These are phyloP conservation scores for Centropyge bicolor DNA, from an alignment of 2,797 vertebrate species.

Conservation along the genomic window DNA sequence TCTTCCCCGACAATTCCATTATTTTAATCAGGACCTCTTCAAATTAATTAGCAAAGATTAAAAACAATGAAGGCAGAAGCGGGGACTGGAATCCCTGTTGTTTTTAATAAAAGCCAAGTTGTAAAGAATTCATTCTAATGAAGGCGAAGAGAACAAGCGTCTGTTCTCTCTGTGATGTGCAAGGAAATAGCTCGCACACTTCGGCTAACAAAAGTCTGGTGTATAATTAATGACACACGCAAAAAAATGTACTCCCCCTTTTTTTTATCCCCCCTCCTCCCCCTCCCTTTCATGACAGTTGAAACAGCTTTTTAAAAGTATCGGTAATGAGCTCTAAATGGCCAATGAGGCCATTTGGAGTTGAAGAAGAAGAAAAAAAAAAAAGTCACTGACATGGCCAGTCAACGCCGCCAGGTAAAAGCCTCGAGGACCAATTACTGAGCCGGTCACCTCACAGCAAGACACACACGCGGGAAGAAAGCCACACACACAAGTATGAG, in stretches of 20 bases:
- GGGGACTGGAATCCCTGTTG: constrained; percentile 66
- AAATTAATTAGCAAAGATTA: constrained; percentile 80
- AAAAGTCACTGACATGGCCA: constrained; percentile 45
- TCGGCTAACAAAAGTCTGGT: constrained; percentile 63
- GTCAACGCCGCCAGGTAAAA: constrained; percentile 67
- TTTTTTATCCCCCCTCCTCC: background rate
- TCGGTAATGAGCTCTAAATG: constrained; percentile 73
- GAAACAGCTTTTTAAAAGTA: constrained; percentile 48
- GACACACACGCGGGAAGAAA: constrained; percentile 31
- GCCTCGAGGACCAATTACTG: constrained; percentile 78
- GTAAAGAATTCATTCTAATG: constrained; percentile 69
- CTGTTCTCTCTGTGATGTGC: constrained; percentile 78
- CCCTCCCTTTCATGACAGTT: constrained; percentile 48
- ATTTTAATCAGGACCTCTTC: constrained; percentile 70
- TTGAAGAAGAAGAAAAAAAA: constrained; percentile 7
- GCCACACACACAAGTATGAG: constrained; percentile 32
- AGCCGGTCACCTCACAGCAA: constrained; percentile 48
- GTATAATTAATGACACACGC: constrained; percentile 60
- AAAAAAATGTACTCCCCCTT: constrained; percentile 24
- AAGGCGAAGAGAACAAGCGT: constrained; percentile 54
- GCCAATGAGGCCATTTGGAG: constrained; percentile 40
- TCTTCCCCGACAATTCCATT: constrained; percentile 58
- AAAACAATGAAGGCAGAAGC: constrained; percentile 67
- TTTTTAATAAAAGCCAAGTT: constrained; percentile 75
- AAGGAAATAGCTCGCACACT: constrained; percentile 57